Percentiles rank a stretch among this genome's conserved stretches.
These are phyloP conservation scores for Ptychodera flava DNA, from an alignment of 35 echinoderm and acorn worm genomes.

Conservation along the genomic window DNA sequence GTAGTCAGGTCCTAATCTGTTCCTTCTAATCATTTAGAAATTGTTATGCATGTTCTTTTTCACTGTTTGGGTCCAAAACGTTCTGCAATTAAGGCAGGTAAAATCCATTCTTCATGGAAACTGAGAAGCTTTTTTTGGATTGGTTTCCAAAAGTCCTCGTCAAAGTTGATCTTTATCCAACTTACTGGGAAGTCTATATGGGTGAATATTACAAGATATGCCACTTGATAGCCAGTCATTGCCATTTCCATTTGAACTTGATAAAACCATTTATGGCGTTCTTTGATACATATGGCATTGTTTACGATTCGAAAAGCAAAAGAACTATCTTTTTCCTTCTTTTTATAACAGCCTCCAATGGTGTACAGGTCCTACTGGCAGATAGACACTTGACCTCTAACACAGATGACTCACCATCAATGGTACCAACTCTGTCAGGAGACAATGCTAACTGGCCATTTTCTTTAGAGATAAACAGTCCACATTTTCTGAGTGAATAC, in stretches of 20 bases:
- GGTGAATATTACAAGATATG: neutral
- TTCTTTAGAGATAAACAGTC: neutral
- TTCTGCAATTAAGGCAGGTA: neutral
- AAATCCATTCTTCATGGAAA: constrained; percentile 1
- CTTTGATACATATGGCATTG: neutral
- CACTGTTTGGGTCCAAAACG: neutral
- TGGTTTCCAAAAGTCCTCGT: neutral
- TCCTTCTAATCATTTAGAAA: neutral
- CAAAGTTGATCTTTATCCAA: neutral
- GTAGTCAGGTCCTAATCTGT: neutral
- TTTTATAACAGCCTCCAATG: neutral
- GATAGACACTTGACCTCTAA: neutral
- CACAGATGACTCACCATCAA: neutral
- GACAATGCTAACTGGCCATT: neutral
- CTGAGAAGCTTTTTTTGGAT: neutral
- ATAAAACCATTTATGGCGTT: neutral
- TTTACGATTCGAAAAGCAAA: neutral
- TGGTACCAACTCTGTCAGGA: neutral
- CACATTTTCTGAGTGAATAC: neutral
- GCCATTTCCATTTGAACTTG: neutral
- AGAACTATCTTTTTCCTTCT: neutral
- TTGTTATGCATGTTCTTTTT: neutral
- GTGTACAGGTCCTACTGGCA: neutral
- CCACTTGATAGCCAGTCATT: neutral
- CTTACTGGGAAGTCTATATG: neutral